Conservation (phyloP, 2,113 vertebrate genomes). For the Fulica atra region DNA sequence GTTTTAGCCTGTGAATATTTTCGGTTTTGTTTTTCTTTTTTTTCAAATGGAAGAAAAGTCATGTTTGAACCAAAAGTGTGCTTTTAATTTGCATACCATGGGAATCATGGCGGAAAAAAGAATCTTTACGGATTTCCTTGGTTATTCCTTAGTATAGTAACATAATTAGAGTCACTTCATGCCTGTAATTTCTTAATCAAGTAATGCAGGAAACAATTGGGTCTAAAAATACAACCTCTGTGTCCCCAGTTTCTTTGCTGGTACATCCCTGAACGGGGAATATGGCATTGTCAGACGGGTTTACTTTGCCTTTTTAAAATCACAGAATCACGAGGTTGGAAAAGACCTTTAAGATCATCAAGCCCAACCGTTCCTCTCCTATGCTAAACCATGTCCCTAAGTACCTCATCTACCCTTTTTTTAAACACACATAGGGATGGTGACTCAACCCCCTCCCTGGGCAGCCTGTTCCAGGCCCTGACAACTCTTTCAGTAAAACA, state of each 20-base stretch:
- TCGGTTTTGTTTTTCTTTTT: background rate
- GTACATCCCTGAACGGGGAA: background rate
- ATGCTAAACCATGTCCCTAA: too few species aligned
- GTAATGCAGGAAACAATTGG: background rate
- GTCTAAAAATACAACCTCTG: background rate
- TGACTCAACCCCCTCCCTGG: too few species aligned
- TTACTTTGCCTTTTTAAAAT: background rate
- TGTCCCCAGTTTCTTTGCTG: background rate
- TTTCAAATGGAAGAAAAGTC: background rate
- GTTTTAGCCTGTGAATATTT: background rate
- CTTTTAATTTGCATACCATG: background rate
- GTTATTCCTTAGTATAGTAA: background rate
- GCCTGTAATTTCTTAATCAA: background rate
- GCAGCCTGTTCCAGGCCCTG: too few species aligned
- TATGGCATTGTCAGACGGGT: background rate
- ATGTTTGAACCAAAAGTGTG: background rate
- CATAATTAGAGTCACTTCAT: background rate
- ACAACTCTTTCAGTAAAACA: too few species aligned
- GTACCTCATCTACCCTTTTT: too few species aligned
- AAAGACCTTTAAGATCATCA: too few species aligned
- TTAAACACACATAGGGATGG: too few species aligned
- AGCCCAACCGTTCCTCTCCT: too few species aligned
- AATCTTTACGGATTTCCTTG: background rate
- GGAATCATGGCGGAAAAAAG: background rate
- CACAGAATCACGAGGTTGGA: background rate